phyloP scores from a whole-genome alignment of 1,140 invertebrate genomes.

The Anastatus disparis region DNA sequence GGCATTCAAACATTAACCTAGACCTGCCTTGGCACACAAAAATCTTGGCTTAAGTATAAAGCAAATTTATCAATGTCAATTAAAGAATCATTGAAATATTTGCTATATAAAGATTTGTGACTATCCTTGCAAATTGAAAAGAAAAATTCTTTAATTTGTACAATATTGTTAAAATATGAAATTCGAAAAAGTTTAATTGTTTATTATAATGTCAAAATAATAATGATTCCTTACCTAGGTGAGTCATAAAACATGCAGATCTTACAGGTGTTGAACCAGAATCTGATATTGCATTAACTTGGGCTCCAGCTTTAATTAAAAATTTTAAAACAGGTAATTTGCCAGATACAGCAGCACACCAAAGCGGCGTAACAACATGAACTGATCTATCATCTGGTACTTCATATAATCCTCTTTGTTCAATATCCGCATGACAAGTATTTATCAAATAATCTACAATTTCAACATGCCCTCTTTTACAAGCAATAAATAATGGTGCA shows the following conservation, averaged over 20 bases:
- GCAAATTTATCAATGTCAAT: conserved; percentile 35
- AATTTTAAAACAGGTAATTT: conserved; percentile 81
- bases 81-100: conserved; percentile 23
- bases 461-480: conserved; percentile 85
- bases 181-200: too few species aligned
- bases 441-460: conserved; percentile 89
- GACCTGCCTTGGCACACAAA: conserved; percentile 38
- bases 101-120: conserved; percentile 5
- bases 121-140: neutral
- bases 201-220: neutral
- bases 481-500: conserved; percentile 88
- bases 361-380: conserved; percentile 89
- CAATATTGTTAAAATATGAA: neutral
- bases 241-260: conserved; percentile 94
- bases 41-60: conserved; percentile 29
- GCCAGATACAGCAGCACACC: conserved; percentile 92
- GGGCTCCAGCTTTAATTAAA: conserved; percentile 82
- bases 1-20: conserved; percentile 40
- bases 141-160: neutral
- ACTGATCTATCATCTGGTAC: conserved; percentile 77
- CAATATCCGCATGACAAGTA: conserved; percentile 84
- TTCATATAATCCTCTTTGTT: conserved; percentile 84
- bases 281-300: conserved; percentile 87
- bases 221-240: conserved; percentile 69
- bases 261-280: conserved; percentile 89